Evolutionary conservation across 2,797 vertebrate species (phyloP).

Genomic region (Scolopax bukidnonensis): DNA sequence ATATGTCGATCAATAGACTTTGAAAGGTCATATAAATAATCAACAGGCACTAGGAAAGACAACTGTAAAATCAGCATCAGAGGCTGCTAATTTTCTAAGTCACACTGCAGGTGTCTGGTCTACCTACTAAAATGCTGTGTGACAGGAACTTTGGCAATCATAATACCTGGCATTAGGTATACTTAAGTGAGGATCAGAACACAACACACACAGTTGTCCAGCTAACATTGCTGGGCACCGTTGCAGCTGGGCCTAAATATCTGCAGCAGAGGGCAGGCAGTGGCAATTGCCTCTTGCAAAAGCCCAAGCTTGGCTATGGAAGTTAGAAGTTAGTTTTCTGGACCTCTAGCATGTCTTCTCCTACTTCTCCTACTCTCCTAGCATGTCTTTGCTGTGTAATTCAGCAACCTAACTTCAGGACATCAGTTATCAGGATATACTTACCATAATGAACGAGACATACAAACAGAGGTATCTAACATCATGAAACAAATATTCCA

Average conservation of each 20-base stretch:
- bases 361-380: too few species aligned
- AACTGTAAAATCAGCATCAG: background rate
- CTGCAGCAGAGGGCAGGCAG: background rate
- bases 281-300: background rate
- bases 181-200: background rate
- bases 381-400: background rate
- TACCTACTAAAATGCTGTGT: background rate
- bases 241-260: background rate
- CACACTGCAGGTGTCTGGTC: background rate
- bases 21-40: background rate
- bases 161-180: too few species aligned
- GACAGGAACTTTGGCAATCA: background rate
- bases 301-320: background rate
- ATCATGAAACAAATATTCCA: background rate
- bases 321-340: background rate
- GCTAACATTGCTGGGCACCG: background rate
- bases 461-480: background rate
- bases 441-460: slow-evolving; percentile 14
- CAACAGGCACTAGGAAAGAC: background rate
- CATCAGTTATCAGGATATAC: background rate
- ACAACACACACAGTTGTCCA: background rate
- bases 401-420: background rate
- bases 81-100: background rate
- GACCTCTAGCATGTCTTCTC: background rate
- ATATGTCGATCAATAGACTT: background rate